These are phyloP conservation scores for Cetoscarus ocellatus DNA, from an alignment of 2,797 vertebrate species.

Conservation along the genomic window DNA sequence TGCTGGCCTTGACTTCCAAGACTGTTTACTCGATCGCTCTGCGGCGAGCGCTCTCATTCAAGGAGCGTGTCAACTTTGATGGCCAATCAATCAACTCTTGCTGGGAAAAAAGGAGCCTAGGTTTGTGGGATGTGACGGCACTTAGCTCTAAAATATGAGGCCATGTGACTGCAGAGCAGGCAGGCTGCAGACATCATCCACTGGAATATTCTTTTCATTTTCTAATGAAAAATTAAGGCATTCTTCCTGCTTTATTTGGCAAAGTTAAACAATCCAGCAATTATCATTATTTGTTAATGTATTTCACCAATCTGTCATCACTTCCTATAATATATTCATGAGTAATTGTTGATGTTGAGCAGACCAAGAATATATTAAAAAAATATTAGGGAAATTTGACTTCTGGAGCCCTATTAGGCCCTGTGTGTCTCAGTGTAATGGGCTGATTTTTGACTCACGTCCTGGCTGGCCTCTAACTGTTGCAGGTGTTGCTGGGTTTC, in stretches of 20 bases:
- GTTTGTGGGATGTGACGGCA: slow-evolving; percentile 66
- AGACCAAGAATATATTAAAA: slow-evolving; percentile 27
- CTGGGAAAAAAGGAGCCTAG: slow-evolving; percentile 65
- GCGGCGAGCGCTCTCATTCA: slow-evolving; percentile 65
- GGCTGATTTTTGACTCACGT: slow-evolving; percentile 74
- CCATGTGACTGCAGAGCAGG: slow-evolving; percentile 54
- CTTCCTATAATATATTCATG: slow-evolving; percentile 5
- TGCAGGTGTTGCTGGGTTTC: slow-evolving; percentile 82
- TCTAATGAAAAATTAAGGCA: slow-evolving; percentile 10
- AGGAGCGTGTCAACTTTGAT: slow-evolving; percentile 80
- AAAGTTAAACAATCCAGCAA: slow-evolving; percentile 1
- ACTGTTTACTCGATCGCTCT: slow-evolving; percentile 80
- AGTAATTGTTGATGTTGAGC: slow-evolving; percentile 27
- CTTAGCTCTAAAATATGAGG: slow-evolving; percentile 60
- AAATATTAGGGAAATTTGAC: slow-evolving; percentile 40
- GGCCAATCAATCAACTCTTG: slow-evolving; percentile 81
- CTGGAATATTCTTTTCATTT: slow-evolving; percentile 24
- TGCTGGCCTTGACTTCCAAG: slow-evolving; percentile 85
- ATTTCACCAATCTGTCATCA: slow-evolving; percentile 7
- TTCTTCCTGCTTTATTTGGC: slow-evolving; percentile 4
- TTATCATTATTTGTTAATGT: slow-evolving; percentile 6
- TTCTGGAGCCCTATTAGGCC: slow-evolving; percentile 57
- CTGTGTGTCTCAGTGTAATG: slow-evolving; percentile 60
- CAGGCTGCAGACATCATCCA: slow-evolving; percentile 39
- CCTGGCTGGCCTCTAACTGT: slow-evolving; percentile 72